These are phyloP conservation scores for Trichogramma pretiosum DNA, from an alignment of 1,140 invertebrate genomes.

Conservation along the genomic window DNA sequence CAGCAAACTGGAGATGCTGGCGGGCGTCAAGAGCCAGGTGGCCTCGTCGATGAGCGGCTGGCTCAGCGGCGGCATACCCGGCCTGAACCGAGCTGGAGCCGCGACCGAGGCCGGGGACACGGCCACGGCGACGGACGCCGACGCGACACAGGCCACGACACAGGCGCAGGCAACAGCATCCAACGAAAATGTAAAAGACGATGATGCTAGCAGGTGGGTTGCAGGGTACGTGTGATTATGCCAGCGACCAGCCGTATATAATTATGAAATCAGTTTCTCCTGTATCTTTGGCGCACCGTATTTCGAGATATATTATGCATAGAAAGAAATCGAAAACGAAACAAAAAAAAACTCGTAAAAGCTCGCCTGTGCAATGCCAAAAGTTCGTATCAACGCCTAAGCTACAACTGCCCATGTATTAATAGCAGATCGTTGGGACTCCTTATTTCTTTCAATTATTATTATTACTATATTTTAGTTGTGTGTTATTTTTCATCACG, in stretches of 20 bases:
- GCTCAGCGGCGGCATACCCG: constrained; percentile 59
- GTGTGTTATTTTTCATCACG: too few relatives aligned
- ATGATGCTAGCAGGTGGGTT: constrained; percentile 60
- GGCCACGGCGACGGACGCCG: constrained; percentile 38
- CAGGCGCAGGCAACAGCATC: constrained; percentile 33
- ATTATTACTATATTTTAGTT: too few relatives aligned
- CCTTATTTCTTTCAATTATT: too few relatives aligned
- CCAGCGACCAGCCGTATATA: constrained; percentile 12
- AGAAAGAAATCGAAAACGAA: too few relatives aligned
- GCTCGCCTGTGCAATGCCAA: too few relatives aligned
- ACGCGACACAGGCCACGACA: constrained; percentile 43
- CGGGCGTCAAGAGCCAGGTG: constrained; percentile 73
- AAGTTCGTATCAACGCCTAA: too few relatives aligned
- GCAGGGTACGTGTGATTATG: constrained; percentile 34
- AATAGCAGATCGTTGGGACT: too few relatives aligned
- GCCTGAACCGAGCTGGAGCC: constrained; percentile 49
- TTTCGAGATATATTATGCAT: too few relatives aligned
- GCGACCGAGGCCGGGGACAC: constrained; percentile 38
- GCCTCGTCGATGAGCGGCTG: constrained; percentile 68
- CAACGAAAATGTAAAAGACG: constrained; percentile 55
- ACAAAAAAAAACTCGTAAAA: too few relatives aligned
- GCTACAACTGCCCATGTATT: too few relatives aligned
- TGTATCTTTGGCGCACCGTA: too few relatives aligned
- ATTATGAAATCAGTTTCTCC: constrained; percentile 8
- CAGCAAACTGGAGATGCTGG: constrained; percentile 67